Evolutionary conservation across 2,113 vertebrate species (phyloP).

Genomic region (Balaenoptera acutorostrata): DNA sequence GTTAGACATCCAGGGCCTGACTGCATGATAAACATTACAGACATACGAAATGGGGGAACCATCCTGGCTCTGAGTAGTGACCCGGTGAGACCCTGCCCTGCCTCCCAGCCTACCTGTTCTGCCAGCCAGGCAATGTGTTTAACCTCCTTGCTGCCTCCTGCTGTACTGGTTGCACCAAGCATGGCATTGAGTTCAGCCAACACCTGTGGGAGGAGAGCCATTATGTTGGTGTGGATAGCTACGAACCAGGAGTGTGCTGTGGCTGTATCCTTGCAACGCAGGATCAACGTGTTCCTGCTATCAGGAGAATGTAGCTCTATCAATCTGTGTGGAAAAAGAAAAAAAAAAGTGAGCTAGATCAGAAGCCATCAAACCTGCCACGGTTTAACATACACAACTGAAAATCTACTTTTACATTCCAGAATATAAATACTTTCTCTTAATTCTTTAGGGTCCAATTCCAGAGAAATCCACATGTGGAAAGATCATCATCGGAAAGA

Average conservation of each 20-base stretch:
- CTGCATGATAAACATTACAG: neutral
- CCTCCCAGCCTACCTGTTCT: constrained; percentile 87
- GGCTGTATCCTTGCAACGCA: constrained; percentile 93
- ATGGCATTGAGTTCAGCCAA: constrained; percentile 91
- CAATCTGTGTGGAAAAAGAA: constrained; percentile 82
- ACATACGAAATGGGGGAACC: neutral
- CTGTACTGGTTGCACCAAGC: constrained; percentile 82
- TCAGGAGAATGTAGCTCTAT: constrained; percentile 96
- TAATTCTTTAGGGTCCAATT: neutral
- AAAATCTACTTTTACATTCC: constrained; percentile 26
- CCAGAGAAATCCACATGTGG: constrained; percentile 31
- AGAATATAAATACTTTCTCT: constrained; percentile 24
- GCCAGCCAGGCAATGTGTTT: constrained; percentile 96
- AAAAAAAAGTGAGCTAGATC: neutral
- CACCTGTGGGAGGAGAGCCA: constrained; percentile 93
- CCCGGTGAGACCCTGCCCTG: neutral
- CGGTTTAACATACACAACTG: neutral
- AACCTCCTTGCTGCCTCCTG: constrained; percentile 85
- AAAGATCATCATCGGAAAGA: constrained; percentile 18
- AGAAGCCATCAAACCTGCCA: constrained; percentile 14
- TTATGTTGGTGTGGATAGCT: constrained; percentile 93
- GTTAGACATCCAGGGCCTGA: neutral
- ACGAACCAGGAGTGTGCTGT: constrained; percentile 94
- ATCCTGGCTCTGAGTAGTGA: neutral
- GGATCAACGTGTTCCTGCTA: constrained; percentile 91